Evolutionary conservation across 2,888 invertebrate genomes (phyloP).

Genomic region (Andricus quercusramuli): DNA sequence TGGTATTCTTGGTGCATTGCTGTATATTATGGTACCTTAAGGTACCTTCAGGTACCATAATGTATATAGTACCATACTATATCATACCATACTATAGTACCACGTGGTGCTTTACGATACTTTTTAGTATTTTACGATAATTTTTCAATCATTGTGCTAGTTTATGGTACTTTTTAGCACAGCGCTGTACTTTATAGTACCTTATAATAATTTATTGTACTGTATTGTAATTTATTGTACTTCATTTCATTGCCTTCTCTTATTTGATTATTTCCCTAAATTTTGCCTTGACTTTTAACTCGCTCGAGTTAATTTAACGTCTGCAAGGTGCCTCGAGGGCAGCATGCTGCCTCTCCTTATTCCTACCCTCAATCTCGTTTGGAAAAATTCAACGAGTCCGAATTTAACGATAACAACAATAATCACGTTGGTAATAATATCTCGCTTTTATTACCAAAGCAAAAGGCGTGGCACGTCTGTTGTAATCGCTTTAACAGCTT

Average conservation of each 20-base stretch:
- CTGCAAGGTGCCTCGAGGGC: constrained; percentile 3
- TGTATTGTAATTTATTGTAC: background rate
- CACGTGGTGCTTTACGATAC: no score
- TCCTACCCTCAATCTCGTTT: background rate
- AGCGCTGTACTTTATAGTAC: background rate
- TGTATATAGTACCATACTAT: no score
- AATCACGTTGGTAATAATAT: constrained; percentile 1
- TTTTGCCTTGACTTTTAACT: background rate
- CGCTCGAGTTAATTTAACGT: background rate
- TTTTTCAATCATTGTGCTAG: background rate
- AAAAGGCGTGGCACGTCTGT: constrained; percentile 9
- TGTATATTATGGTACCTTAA: no score
- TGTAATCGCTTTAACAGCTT: background rate
- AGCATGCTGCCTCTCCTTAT: background rate
- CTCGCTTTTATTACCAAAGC: constrained; percentile 1
- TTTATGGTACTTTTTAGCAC: background rate
- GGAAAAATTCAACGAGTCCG: background rate
- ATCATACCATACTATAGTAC: no score
- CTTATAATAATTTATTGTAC: background rate
- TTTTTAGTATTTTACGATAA: no score
- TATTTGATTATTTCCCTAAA: background rate
- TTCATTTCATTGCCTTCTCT: background rate
- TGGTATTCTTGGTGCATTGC: no score
- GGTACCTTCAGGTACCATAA: no score
- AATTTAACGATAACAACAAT: background rate